phyloP scores from a whole-genome alignment of 2,113 vertebrate species.

The Psophia crepitans region DNA sequence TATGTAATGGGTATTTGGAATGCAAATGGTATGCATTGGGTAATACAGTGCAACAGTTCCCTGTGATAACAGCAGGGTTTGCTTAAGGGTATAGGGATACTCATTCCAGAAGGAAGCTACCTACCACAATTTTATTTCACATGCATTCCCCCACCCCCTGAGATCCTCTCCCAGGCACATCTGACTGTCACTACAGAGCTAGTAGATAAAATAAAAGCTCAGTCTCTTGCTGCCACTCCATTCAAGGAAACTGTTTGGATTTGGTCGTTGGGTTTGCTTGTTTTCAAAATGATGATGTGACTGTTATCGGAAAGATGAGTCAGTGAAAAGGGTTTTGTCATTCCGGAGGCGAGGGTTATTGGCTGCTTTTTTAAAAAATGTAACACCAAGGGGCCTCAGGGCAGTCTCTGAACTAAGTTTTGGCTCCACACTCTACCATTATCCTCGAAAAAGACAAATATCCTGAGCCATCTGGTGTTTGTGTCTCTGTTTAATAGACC shows the following conservation, averaged over 20 bases:
- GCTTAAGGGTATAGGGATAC: neutral
- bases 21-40: conserved; percentile 24
- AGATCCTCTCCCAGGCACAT: neutral
- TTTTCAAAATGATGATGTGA: conserved; percentile 7
- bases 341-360: neutral
- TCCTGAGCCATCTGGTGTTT: neutral
- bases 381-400: neutral
- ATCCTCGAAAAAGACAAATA: neutral
- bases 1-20: conserved; percentile 17
- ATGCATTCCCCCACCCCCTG: neutral
- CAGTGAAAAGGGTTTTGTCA: conserved; percentile 17
- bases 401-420: conserved; percentile 24
- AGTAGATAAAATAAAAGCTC: neutral
- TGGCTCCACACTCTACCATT: neutral
- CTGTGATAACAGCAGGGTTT: neutral
- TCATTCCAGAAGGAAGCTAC: neutral
- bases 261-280: neutral
- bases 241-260: conserved; percentile 12
- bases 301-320: conserved; percentile 41
- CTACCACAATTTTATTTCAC: neutral
- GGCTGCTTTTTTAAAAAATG: neutral
- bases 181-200: neutral
- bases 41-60: neutral
- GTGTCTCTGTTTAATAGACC: neutral
- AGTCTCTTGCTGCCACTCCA: neutral